These are phyloP conservation scores for Sebastes nivosus DNA, from an alignment of 2,797 vertebrate species.

Conservation along the genomic window DNA sequence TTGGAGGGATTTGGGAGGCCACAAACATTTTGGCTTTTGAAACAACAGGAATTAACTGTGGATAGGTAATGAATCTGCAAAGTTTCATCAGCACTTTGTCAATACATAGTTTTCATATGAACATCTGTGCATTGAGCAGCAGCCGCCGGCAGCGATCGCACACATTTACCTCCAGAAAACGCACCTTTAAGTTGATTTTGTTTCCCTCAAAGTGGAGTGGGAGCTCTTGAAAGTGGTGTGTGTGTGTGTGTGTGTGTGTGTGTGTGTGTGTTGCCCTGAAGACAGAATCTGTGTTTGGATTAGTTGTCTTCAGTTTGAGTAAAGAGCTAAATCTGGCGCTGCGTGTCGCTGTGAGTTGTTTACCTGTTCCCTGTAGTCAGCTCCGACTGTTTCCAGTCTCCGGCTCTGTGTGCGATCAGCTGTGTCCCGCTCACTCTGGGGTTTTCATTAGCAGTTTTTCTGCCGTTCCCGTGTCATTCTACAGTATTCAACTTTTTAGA, in stretches of 20 bases:
- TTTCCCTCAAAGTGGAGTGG: conserved; percentile 10
- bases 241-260: neutral
- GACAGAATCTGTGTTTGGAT: conserved; percentile 45
- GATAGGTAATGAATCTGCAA: neutral
- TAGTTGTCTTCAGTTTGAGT: conserved; percentile 45
- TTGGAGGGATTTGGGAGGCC: neutral
- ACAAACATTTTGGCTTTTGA: neutral
- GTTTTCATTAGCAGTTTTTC: conserved; percentile 69
- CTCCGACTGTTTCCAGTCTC: conserved; percentile 55
- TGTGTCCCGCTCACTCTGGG: conserved; percentile 57
- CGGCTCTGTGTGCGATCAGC: conserved; percentile 51
- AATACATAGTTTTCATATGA: neutral
- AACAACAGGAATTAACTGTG: neutral
- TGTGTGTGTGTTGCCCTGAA: neutral
- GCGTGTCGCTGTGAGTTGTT: conserved; percentile 49
- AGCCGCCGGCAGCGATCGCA: neutral
- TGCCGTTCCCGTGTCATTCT: conserved; percentile 43
- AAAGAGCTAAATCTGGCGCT: conserved; percentile 49
- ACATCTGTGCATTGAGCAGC: neutral
- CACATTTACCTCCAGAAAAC: conserved; percentile 10
- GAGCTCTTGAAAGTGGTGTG: conserved; percentile 9
- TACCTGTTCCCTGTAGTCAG: conserved; percentile 62
- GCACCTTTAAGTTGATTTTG: conserved; percentile 14
- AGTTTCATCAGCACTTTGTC: neutral
- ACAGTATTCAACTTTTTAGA: conserved; percentile 39